These are phyloP conservation scores for Nicator chloris DNA, from an alignment of 2,113 vertebrate species.

Conservation along the genomic window DNA sequence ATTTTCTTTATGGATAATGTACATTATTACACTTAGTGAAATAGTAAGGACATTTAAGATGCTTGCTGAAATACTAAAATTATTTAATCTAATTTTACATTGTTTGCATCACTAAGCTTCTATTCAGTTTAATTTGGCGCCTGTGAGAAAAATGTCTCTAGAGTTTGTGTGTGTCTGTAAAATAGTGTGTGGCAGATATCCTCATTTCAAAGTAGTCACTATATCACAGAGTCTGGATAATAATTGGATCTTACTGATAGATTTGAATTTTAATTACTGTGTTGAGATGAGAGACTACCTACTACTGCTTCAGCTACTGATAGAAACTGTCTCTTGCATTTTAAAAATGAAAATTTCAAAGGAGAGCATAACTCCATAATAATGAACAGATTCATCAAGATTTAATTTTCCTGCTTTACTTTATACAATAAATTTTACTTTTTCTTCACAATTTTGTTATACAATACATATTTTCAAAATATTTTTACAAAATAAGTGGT, in stretches of 20 bases:
- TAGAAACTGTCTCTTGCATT: not conserved
- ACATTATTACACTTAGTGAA: not conserved
- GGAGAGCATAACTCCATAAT: not conserved
- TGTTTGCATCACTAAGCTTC: not conserved
- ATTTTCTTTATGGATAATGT: not conserved
- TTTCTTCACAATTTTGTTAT: not conserved
- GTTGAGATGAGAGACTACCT: not conserved
- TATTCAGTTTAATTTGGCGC: not conserved
- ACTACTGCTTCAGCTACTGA: not conserved
- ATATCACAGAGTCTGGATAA: not conserved
- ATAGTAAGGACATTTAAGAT: not conserved
- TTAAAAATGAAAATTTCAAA: not conserved
- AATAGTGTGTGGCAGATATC: not conserved
- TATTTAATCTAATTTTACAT: not conserved
- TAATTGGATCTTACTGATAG: not conserved
- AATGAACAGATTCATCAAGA: not conserved
- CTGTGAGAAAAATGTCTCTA: not conserved
- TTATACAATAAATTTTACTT: not conserved
- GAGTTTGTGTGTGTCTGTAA: not conserved
- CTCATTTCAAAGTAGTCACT: not conserved
- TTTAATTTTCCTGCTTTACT: not conserved
- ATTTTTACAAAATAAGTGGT: not conserved
- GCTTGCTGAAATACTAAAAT: not conserved
- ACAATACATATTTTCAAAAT: not conserved
- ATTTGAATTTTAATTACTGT: constrained; percentile 2